Base-by-base conservation (phyloP, 2,888 invertebrate species). In the Dasypogon diadema region DNA sequence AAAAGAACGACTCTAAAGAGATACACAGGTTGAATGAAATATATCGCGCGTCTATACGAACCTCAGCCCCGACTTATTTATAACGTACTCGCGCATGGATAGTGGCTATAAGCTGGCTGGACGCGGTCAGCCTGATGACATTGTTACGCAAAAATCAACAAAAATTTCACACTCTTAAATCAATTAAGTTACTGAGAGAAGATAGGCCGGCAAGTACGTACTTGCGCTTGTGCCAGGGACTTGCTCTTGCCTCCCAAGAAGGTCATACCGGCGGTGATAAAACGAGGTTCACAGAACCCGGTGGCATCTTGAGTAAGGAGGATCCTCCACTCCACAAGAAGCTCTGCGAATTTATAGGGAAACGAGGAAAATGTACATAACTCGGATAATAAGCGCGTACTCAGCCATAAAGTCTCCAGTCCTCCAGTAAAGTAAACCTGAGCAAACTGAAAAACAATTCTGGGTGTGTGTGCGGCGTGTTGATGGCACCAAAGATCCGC, bases 21-120 rank as follows among this genome's bases (percentile, higher is more conserved):
- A 55, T 73, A 73, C 76, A 79, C 78, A 79, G 77, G 77, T 78
- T 76, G 79, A 78, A 79, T 79, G 79, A 79, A 79, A 79, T 78
- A 79, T 79, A 79, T 78, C 78, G 79, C 79, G 77, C 77, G 76
- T 76, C 78, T 73, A 77, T 78, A 60, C 21, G 77, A 70, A 70
- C 76, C 75, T 74, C 56, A 70, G 51, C 30, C 70, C n/a, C 70
- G 70, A 70, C 54, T 70, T 70, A 70, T 70, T 70, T 54, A 70
- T 70, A 70, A 70, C 70, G 65, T 37, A 65, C 65, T 65, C 65
- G 46, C 65, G 46, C 24, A 46, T 24, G 65, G 48, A 21, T 65
- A 24, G 46, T 21, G 21, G 22, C 21, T 24, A 37, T 10, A 14
- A 46, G 30, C 63, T 42, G 63, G 21, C 63, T 18, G 18, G 10